A percentile compares a stretch with the other conserved stretches of the same genome.
These are phyloP conservation scores for Ectropis crepuscularia DNA, from an alignment of 2,888 invertebrate species.

Conservation along the genomic window DNA sequence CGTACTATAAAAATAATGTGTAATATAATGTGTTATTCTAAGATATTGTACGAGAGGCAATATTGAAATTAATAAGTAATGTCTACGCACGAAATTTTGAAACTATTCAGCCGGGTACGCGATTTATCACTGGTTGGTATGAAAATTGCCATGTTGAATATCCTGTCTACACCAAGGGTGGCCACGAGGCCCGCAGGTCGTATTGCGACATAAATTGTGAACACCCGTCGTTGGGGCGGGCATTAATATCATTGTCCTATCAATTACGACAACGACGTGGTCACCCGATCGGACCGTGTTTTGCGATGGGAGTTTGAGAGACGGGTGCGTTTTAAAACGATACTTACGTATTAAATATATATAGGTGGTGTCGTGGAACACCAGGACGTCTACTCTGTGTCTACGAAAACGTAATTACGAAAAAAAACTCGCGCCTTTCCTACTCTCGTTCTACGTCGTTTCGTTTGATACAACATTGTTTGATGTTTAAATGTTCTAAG, in stretches of 20 bases:
- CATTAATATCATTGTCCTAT: constrained; percentile 79
- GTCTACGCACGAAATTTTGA: constrained; percentile 4
- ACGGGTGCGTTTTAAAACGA: constrained; percentile 7
- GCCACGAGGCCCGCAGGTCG: constrained; percentile 47
- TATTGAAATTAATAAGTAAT: not conserved
- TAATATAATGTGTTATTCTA: too few relatives aligned
- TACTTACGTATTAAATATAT: not conserved
- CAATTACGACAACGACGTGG: constrained; percentile 68
- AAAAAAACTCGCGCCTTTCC: too few relatives aligned
- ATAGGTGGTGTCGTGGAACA: not conserved
- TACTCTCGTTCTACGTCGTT: too few relatives aligned
- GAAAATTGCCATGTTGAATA: constrained; percentile 49
- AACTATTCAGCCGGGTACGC: constrained; percentile 12
- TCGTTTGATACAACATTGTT: too few relatives aligned
- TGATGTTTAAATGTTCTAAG: too few relatives aligned
- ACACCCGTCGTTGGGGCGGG: constrained; percentile 65
- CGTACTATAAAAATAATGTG: too few relatives aligned
- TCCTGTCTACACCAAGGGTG: constrained; percentile 40
- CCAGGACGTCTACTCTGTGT: too few relatives aligned
- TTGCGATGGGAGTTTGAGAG: constrained; percentile 56
- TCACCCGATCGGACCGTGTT: constrained; percentile 69
- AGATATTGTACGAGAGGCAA: too few relatives aligned
- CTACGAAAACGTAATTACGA: too few relatives aligned
- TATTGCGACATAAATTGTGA: constrained; percentile 75
- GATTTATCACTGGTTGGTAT: constrained; percentile 37